Evolutionary conservation across 2,113 vertebrate genomes (phyloP).

Genomic region (Eolophus roseicapilla): DNA sequence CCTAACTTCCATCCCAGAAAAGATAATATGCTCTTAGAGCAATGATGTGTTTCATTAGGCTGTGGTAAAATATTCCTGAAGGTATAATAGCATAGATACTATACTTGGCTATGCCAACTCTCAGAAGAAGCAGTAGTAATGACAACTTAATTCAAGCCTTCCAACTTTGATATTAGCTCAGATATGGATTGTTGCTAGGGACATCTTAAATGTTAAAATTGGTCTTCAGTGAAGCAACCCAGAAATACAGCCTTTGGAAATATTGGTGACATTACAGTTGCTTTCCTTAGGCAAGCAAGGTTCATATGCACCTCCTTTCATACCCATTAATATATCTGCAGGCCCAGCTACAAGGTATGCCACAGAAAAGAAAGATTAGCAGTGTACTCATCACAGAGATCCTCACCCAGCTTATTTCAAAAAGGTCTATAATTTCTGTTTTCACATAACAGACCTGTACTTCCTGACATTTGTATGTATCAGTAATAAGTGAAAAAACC

Average conservation of each 20-base stretch:
- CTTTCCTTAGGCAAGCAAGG: not conserved
- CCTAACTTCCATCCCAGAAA: not conserved
- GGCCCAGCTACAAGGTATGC: not conserved
- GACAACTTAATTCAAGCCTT: constrained; percentile 13
- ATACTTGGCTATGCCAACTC: not conserved
- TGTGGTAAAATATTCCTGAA: not conserved
- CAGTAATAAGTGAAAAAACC: not conserved
- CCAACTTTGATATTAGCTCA: not conserved
- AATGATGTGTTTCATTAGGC: constrained; percentile 18
- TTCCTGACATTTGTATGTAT: not conserved
- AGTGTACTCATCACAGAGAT: not conserved
- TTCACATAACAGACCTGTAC: not conserved
- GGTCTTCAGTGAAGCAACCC: not conserved
- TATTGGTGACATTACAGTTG: not conserved
- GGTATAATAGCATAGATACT: not conserved
- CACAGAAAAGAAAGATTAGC: not conserved
- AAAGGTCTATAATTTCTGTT: not conserved
- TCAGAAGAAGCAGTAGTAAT: not conserved
- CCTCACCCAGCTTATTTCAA: not conserved
- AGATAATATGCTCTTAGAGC: not conserved
- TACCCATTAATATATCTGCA: not conserved
- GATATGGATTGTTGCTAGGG: not conserved
- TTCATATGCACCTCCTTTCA: not conserved
- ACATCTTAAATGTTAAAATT: not conserved
- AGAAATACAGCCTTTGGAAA: not conserved